Evolutionary conservation across 2,797 vertebrate genomes (phyloP), one percentile per base, ranked within the genome.

Genomic region (Ambastaia sidthimunki): DNA sequence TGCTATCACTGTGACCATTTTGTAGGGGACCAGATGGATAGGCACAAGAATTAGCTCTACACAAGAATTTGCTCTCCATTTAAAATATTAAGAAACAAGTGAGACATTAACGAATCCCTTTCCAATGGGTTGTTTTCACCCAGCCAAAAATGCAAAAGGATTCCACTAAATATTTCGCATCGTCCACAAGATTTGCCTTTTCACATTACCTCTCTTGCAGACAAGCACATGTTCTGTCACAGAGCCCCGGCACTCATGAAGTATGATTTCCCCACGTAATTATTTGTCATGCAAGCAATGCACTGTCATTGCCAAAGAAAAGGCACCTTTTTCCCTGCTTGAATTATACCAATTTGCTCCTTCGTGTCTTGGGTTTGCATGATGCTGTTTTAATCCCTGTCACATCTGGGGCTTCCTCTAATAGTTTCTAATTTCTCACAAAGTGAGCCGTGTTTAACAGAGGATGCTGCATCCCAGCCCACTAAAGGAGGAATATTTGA

Each of bases 271-370:
- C 57, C 77, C 34, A 60, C 19, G 57, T 69, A 83, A 85, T 83
- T 78, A 85, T 86, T 79, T 83, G 71, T 82, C 69, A 74, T 74
- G 71, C 50, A 67, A 68, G 23, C 60, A 63, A 76, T 82, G 74
- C 67, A 41, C 63, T 71, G 75, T 85, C 80, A 80, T 52, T 47
- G 13, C 25, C 7, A 54, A 71, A 71, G 73, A 9, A 34, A 72
- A 25, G 34, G 31, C 1, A 10, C 19, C 7, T 67, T n/a, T 57
- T 7, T 78, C 57, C 68, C 76, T 6, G 2, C 80, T 77, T 41
- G 74, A 86, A 86, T 87, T 81, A 86, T 71, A 63, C 83, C 84
- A 87, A 87, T 89, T 91, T 88, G 78, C 63, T 75, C 67, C 83
- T 82, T 60, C 70, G 76, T 23, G 68, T 80, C 63, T 79, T 77